Evolutionary conservation across 2,888 invertebrate genomes (phyloP), one percentile per base, ranked within the genome.

Genomic region (Sepiola atlantica): DNA sequence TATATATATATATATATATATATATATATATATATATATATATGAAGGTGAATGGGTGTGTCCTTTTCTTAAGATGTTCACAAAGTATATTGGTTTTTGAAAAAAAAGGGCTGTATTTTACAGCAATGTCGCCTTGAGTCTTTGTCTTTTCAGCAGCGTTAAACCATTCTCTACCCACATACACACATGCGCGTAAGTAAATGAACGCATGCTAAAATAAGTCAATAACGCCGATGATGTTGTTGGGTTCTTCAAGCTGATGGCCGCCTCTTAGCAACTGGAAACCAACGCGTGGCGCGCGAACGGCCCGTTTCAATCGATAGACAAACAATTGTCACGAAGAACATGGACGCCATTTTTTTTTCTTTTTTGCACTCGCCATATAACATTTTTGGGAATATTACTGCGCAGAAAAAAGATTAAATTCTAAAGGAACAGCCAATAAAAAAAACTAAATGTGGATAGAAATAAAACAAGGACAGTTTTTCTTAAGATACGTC

Each of bases 141-240:
- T 77, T 32, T 18, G 77, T 32, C 77, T 77, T 32, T n/a, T 77
- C 77, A 28, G 14, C 16, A n/a, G 8, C 45, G 2, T 45, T 45
- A 2, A 45, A 45, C n/a, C 18, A 77, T 77, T 77, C n/a, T n/a
- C n/a, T n/a, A 12, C 1, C 32, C 77, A 77, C 45, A 45, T 45
- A 45, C 45, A 45, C 45, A 45, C 45, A 8, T 45, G 8, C 45
- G 45, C 77, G n/a, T 28, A 77, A 77, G 77, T 77, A 28, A 77
- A 77, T 77, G 77, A 77, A 77, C n/a, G 77, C 14, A n/a, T 77
- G n/a, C 77, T 77, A 77, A 77, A 77, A 77, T 77, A 77, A 77
- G 77, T 77, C 77, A 77, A 77, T 77, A 32, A 77, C n/a, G 77
- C 12, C 32, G 77, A n/a, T 32, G 14, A n/a, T n/a, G n/a, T n/a